These are phyloP conservation scores for Clepsis dumicolana DNA, from an alignment of 2,888 invertebrate genomes.

Conservation along the genomic window DNA sequence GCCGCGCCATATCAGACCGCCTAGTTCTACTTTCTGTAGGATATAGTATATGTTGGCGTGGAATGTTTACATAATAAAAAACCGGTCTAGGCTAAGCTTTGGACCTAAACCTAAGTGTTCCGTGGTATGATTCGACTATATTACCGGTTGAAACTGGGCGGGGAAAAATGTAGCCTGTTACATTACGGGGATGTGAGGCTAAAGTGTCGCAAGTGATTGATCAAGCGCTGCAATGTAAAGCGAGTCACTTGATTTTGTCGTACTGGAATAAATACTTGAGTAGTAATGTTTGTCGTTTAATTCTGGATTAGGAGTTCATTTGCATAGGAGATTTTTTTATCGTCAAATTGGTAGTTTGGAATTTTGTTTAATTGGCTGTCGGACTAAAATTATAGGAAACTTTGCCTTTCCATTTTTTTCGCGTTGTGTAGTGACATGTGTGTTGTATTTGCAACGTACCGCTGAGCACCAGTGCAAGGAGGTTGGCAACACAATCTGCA, in stretches of 20 bases:
- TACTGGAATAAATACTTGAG: neutral
- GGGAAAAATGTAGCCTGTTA: neutral
- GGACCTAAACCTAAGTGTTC: neutral
- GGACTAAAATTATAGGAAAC: neutral
- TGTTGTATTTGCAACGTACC: too few relatives aligned
- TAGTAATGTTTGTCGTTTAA: neutral
- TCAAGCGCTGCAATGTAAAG: neutral
- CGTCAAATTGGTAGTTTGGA: neutral
- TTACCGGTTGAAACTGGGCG: neutral
- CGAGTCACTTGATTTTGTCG: neutral
- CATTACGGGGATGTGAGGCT: neutral
- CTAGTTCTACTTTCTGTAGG: conserved; percentile 40
- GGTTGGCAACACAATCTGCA: too few relatives aligned
- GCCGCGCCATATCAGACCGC: conserved; percentile 28
- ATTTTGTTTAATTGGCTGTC: neutral
- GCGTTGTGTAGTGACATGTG: too few relatives aligned
- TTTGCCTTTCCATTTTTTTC: too few relatives aligned
- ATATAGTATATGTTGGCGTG: conserved; percentile 43
- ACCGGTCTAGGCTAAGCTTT: conserved; percentile 5
- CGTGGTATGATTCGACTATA: neutral
- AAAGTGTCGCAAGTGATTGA: neutral
- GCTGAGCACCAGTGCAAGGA: too few relatives aligned
- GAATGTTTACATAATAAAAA: conserved; percentile 43
- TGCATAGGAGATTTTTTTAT: neutral
- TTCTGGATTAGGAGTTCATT: neutral